phyloP scores from a whole-genome alignment of 2,113 vertebrate genomes.

The Gymnorhina tibicen region DNA sequence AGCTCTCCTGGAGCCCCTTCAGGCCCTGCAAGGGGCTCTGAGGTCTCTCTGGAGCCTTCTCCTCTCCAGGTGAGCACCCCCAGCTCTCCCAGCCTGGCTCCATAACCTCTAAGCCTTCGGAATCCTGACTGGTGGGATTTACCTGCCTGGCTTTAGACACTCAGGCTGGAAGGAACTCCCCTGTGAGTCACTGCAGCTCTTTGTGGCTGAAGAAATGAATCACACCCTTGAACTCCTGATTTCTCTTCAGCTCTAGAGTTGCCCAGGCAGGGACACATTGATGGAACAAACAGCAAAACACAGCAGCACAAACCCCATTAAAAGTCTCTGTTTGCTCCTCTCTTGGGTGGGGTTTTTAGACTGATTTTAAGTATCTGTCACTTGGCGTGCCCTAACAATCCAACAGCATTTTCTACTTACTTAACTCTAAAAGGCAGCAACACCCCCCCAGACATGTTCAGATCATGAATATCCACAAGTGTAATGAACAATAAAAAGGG shows the following conservation, averaged over 20 bases:
- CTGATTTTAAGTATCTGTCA: background rate
- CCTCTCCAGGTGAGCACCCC: fast-evolving
- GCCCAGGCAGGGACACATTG: background rate
- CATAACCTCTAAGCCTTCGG: background rate
- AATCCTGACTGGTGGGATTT: background rate
- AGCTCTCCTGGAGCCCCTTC: background rate
- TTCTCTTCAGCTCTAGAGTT: background rate
- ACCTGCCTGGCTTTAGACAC: background rate
- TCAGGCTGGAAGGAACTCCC: background rate
- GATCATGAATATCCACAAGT: background rate
- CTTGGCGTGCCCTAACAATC: background rate
- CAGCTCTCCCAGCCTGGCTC: background rate
- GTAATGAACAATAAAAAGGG: background rate
- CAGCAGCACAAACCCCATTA: background rate
- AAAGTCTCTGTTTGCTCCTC: background rate
- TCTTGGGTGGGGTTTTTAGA: background rate
- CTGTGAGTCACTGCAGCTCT: background rate
- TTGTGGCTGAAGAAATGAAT: background rate
- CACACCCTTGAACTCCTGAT: background rate
- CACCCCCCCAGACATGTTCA: background rate
- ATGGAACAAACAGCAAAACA: background rate
- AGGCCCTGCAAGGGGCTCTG: background rate
- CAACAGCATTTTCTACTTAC: background rate
- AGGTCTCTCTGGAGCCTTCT: background rate
- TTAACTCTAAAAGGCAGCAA: background rate